Percentiles rank a stretch among this genome's conserved stretches.
phyloP scores from a whole-genome alignment of 1,140 invertebrate genomes.

The Goniozus legneri region DNA sequence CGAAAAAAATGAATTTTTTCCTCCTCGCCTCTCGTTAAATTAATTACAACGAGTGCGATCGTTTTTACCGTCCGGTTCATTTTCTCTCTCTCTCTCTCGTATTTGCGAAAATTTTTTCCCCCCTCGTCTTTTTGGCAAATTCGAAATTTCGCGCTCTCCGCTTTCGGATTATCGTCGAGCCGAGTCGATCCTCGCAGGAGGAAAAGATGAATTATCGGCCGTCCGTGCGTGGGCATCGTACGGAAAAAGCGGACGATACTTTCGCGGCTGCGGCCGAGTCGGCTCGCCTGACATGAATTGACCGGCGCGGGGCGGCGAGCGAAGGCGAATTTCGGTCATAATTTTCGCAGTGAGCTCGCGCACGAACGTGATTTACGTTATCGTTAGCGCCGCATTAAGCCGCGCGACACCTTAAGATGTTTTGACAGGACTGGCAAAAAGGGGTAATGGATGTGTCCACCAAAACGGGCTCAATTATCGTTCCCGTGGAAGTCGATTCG shows the following conservation, averaged over 20 bases:
- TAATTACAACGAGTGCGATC: too few species aligned
- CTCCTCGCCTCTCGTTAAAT: too few species aligned
- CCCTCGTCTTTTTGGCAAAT: too few species aligned
- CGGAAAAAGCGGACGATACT: neutral
- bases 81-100: too few species aligned
- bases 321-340: slow-evolving; percentile 12
- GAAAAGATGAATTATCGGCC: too few species aligned
- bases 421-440: slow-evolving; percentile 12
- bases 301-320: neutral
- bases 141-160: neutral
- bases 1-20: too few species aligned
- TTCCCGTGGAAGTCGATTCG: slow-evolving; percentile 3
- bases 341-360: too few species aligned
- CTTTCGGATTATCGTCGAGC: too few species aligned
- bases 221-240: too few species aligned
- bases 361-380: slow-evolving; percentile 22
- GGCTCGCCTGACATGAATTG: slow-evolving; percentile 12
- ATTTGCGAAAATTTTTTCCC: too few species aligned
- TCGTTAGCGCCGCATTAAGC: slow-evolving; percentile 21
- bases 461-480: slow-evolving; percentile 3
- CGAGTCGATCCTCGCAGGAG: too few species aligned
- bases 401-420: slow-evolving; percentile 11
- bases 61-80: too few species aligned
- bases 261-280: neutral
- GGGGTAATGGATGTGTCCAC: neutral